Conservation (phyloP, 2,797 vertebrate genomes). For the Falco novaeseelandiae region DNA sequence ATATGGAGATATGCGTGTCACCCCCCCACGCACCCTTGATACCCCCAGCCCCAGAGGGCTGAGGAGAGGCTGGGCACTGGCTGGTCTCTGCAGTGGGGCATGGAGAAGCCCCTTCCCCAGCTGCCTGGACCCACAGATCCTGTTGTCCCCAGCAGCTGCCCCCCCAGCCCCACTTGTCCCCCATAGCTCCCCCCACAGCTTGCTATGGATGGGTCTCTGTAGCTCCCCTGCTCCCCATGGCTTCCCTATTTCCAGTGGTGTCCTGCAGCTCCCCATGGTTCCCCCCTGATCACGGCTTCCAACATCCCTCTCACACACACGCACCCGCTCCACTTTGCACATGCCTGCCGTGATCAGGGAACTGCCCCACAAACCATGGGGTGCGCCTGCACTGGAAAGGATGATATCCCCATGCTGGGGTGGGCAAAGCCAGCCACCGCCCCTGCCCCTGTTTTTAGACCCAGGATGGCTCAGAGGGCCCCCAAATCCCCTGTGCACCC, state of each 20-base stretch:
- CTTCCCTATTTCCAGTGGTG: neutral
- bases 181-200: neutral
- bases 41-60: neutral
- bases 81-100: neutral
- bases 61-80: neutral
- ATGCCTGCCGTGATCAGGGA: neutral
- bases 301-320: too few relatives aligned
- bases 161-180: neutral
- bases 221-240: neutral
- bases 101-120: neutral
- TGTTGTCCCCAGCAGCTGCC: too few relatives aligned
- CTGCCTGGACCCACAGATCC: neutral
- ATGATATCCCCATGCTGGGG: fast-evolving
- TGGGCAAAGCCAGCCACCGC: neutral
- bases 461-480: neutral
- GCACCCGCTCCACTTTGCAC: fast-evolving
- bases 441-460: neutral
- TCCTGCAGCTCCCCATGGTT: neutral
- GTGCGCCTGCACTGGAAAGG: fast-evolving
- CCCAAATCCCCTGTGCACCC: neutral
- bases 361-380: neutral
- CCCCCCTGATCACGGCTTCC: neutral
- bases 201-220: neutral
- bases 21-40: fast-evolving
- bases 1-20: neutral